A percentile compares a stretch with the other conserved stretches of the same genome.
Conservation (phyloP, 2,113 vertebrate species). For the Sarotherodon lohbergeri region DNA sequence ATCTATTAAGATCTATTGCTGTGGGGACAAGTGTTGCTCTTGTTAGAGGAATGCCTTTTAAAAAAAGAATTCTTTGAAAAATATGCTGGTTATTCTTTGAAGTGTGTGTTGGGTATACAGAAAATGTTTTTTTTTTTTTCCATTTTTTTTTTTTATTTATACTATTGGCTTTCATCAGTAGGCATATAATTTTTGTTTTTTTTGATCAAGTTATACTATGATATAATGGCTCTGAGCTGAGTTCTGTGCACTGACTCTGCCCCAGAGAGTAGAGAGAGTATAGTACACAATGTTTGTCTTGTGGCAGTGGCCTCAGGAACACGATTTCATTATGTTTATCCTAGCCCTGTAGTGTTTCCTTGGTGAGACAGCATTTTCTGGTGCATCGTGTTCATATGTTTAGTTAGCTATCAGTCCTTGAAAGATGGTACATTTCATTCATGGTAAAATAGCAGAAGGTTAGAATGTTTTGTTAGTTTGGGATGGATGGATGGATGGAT, state of each 20-base stretch:
- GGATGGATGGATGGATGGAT: neutral
- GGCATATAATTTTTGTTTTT: neutral
- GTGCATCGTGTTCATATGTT: neutral
- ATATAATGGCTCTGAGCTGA: neutral
- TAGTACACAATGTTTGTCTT: neutral
- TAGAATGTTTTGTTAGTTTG: neutral
- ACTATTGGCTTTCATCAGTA: neutral
- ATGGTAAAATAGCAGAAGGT: neutral
- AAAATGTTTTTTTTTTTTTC: rapidly evolving
- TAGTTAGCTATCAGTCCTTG: neutral
- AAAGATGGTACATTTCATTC: neutral
- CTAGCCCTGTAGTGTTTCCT: neutral
- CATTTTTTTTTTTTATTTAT: no score
- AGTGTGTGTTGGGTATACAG: neutral
- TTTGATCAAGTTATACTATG: neutral
- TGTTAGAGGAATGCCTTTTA: neutral
- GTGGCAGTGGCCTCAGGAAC: neutral
- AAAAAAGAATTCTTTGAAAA: neutral
- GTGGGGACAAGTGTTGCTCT: neutral
- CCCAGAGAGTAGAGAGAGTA: neutral
- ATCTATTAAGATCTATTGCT: neutral
- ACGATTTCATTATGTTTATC: neutral
- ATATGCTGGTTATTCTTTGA: neutral
- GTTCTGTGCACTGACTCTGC: neutral
- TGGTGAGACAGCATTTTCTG: neutral